Percentiles rank a stretch among this genome's conserved stretches.
Conservation (phyloP, 2,888 invertebrate genomes). For the Limenitis arthemis region DNA sequence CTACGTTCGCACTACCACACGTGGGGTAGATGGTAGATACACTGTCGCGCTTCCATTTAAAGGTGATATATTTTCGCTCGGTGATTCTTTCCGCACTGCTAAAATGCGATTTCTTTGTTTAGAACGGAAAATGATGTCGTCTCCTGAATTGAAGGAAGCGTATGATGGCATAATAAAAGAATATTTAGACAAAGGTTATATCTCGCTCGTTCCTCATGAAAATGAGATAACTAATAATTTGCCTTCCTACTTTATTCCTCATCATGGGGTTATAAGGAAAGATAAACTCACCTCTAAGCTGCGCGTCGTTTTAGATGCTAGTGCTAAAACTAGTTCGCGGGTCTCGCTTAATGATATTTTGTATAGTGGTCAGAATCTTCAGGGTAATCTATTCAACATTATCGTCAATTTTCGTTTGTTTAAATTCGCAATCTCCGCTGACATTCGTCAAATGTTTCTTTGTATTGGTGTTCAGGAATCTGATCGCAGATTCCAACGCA, state of each 20-base stretch:
- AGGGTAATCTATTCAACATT: slow-evolving; percentile 8
- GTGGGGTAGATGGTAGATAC: slow-evolving; percentile 4
- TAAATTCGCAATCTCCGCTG: slow-evolving; percentile 5
- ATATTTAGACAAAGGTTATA: slow-evolving; percentile 10
- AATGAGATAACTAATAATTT: not conserved
- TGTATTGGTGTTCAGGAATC: not conserved
- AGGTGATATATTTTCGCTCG: not conserved
- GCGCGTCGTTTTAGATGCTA: slow-evolving; percentile 4
- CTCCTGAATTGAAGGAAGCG: not conserved
- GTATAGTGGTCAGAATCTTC: slow-evolving; percentile 4
- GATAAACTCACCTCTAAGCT: slow-evolving; percentile 1
- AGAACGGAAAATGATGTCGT: slow-evolving; percentile 9
- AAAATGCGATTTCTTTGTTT: slow-evolving; percentile 9
- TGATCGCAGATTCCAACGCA: slow-evolving; percentile 11
- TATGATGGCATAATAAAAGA: slow-evolving; percentile 13
- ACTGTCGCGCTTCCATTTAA: slow-evolving; percentile 13
- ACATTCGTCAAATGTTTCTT: slow-evolving; percentile 9
- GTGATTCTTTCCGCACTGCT: not conserved
- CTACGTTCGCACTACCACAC: slow-evolving; percentile 7
- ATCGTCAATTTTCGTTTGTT: slow-evolving; percentile 4
- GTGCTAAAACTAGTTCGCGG: not conserved
- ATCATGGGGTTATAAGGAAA: slow-evolving; percentile 4
- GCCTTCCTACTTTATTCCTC: slow-evolving; percentile 9
- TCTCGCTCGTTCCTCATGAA: not conserved
- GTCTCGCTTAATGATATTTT: slow-evolving; percentile 1